Evolutionary conservation across 2,797 vertebrate genomes (phyloP).

Genomic region (Gymnodraco acuticeps): DNA sequence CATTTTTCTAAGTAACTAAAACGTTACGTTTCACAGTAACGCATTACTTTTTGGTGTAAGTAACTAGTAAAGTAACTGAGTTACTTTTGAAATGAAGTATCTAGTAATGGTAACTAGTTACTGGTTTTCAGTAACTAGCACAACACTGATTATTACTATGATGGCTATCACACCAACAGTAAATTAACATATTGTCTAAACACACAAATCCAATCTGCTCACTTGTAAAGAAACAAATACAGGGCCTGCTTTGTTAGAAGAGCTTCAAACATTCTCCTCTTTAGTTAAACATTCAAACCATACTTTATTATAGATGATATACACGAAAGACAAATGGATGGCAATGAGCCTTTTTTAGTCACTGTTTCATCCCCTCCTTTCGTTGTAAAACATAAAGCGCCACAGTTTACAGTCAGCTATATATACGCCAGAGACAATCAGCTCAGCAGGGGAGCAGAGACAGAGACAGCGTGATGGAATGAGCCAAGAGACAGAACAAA

Average conservation of each 20-base stretch:
- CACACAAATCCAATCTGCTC: constrained; percentile 9
- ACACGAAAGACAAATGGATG: constrained; percentile 60
- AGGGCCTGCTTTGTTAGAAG: constrained; percentile 8
- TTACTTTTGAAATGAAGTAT: no score
- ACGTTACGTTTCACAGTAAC: no score
- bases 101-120: no score
- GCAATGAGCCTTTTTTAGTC: constrained; percentile 52
- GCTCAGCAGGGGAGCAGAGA: constrained; percentile 38
- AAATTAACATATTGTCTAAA: background rate
- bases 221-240: constrained; percentile 4
- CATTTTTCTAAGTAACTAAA: no score
- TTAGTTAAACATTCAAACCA: constrained; percentile 37
- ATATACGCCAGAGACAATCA: constrained; percentile 26
- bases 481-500: constrained; percentile 26
- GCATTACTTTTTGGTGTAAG: no score
- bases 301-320: constrained; percentile 60
- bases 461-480: constrained; percentile 24
- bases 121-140: no score
- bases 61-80: no score
- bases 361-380: constrained; percentile 46
- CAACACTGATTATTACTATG: constrained; percentile 2
- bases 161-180: background rate
- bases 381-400: constrained; percentile 31
- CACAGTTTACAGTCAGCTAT: constrained; percentile 30
- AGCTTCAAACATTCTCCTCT: constrained; percentile 11